Base-by-base conservation (phyloP, 2,888 invertebrate genomes). In the Lycocerus yunnanus region DNA sequence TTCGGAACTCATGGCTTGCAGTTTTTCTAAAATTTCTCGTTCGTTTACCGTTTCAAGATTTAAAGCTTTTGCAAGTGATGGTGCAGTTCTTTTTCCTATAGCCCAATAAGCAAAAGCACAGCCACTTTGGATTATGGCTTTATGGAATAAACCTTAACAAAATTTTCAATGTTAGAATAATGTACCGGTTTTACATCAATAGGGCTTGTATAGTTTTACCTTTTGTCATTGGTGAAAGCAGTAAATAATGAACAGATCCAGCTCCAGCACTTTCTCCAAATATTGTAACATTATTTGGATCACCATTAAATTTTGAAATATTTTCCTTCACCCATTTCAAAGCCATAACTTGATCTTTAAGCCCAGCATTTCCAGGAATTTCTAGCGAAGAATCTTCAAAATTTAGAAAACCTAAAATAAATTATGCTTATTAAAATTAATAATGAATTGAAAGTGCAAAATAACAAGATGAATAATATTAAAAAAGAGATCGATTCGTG, bases 201-300 rank as follows among this genome's bases (percentile, higher is more conserved):
- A n/a, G n/a, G n/a, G n/a, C n/a, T n/a, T n/a, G n/a, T n/a, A n/a
- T n/a, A n/a, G n/a, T n/a, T 81, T 24, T 76, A 82, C 85, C 85
- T 79, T 85, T 87, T 1, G 89, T 84, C 81, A 88, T 86, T 60
- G 89, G 88, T 0, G 89, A 89, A 6, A 89, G 80, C 80, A 88
- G 85, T 80, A 89, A 84, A 73, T 86, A 88, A 77, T 90, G 89
- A 0, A 87, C 85, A 3, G 88, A 87, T 18, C 86, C 87, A 8
- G 85, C 88, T 1, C 90, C 90, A 1, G 89, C 89, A 79, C 90
- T 89, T 81, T 89, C 88, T 1, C 90, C 90, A 79, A 89, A 88
- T 9, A 90, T 84, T 0, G 89, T 89, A 2, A 87, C 89, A 75
- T 90, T 90, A 8, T 87, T 81, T 0, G 88, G 85, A 83, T 90